Evolutionary conservation across 2,888 invertebrate species (phyloP).

Genomic region (Acleris laterana): DNA sequence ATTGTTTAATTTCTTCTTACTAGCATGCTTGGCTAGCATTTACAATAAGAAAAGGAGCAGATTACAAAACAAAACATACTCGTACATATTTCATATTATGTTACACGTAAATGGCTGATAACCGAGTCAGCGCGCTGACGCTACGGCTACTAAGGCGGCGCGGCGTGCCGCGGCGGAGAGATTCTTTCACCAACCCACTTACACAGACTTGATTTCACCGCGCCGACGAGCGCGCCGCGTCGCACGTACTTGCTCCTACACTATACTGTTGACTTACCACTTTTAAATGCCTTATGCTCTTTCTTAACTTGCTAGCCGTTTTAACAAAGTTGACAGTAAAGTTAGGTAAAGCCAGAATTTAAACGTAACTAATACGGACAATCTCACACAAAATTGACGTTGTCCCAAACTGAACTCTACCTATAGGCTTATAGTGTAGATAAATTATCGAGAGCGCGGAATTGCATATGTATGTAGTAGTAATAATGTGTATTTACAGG

Average conservation of each 20-base stretch:
- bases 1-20: no score
- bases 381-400: no score
- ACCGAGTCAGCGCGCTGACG: constrained; percentile 49
- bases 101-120: constrained; percentile 24
- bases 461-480: no score
- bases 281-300: not conserved
- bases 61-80: no score
- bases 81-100: no score
- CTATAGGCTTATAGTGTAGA: no score
- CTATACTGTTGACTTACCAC: constrained; percentile 15
- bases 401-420: no score
- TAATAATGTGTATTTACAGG: no score
- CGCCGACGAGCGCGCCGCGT: constrained; percentile 34
- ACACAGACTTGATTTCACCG: constrained; percentile 76
- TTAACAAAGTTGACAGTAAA: not conserved
- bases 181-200: constrained; percentile 84
- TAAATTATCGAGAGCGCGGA: no score
- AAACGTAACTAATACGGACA: no score
- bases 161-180: constrained; percentile 58
- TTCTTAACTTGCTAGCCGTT: not conserved
- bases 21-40: no score
- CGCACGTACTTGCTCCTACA: constrained; percentile 23
- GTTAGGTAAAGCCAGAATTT: not conserved
- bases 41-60: no score
- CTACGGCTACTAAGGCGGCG: constrained; percentile 49